phyloP scores from a whole-genome alignment of 64 coral and sea anemone species.

The Platygyra sinensis region DNA sequence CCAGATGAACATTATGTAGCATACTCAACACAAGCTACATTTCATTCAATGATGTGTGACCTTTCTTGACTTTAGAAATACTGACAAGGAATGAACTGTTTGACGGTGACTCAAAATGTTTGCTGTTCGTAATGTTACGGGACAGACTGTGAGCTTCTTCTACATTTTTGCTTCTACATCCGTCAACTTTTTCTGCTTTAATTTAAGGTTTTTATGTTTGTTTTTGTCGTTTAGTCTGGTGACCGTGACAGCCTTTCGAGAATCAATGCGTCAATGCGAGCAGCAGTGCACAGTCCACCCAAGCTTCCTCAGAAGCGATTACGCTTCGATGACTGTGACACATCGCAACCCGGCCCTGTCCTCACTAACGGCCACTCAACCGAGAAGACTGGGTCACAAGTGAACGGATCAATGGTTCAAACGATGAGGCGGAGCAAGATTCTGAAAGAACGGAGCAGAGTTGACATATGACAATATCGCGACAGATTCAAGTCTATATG shows the following conservation, averaged over 20 bases:
- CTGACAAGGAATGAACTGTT: too few relatives aligned
- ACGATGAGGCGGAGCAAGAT: neutral
- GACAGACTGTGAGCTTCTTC: too few relatives aligned
- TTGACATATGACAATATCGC: neutral
- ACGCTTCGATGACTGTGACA: slow-evolving; percentile 24
- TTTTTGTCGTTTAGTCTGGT: neutral
- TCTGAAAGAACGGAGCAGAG: neutral
- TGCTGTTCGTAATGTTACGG: too few relatives aligned
- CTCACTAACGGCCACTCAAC: neutral
- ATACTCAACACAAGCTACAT: too few relatives aligned
- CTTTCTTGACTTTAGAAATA: too few relatives aligned
- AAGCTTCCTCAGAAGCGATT: slow-evolving; percentile 39
- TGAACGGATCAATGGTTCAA: neutral
- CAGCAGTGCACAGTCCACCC: slow-evolving; percentile 15
- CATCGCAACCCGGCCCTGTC: neutral
- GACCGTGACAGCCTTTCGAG: slow-evolving; percentile 21
- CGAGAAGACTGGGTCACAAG: neutral
- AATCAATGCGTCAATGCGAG: slow-evolving; percentile 26
- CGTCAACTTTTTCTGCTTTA: neutral
- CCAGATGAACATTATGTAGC: too few relatives aligned
- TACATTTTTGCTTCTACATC: neutral
- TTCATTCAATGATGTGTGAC: too few relatives aligned
- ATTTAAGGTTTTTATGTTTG: neutral
- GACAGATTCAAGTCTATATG: neutral
- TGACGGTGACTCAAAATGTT: too few relatives aligned